Evolutionary conservation across 1,140 invertebrate species (phyloP), one percentile per base, ranked within the genome.

Genomic region (Drosophila kurseongensis): DNA sequence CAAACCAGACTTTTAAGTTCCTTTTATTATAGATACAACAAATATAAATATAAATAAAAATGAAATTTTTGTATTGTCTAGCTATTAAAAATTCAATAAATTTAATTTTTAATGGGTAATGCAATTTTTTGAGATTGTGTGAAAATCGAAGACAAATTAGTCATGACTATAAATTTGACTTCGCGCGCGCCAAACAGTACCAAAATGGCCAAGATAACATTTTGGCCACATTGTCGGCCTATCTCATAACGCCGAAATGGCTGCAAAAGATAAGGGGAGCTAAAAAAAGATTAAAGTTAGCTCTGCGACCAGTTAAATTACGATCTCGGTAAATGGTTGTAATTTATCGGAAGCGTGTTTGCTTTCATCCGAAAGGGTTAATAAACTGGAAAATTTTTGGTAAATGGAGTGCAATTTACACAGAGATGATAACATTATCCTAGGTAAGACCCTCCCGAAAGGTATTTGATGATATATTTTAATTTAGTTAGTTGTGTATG

Each of bases 121-220:
- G 47, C 13, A 54, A 66, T 36, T 35, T n/a, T 14, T 32, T 1
- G 0, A 57, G 9, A 8, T 9, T 23, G 1, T 36, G 41, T 29
- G 36, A 45, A 75, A 66, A 48, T 41, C 60, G 9, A n/a, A 42
- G 8, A 0, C 2, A 38, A 1, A 38, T 54, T 13, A 42, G 42
- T 62, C n/a, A 48, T 18, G 47, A 36, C 8, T 18, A 36, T 16
- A 42, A 16, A 55, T 42, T 10, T 6, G 32, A 0, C 12, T 23
- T 47, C 42, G 42, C 63, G 27, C 18, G 51, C 23, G 50, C 1
- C 41, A 38, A 0, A 8, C 9, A 12, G 4, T 67, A 35, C 23
- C n/a, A 48, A 56, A 69, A 48, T 18, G 2, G 36, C 4, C 35
- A 1, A 69, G 51, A 71, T 71, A 69, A 48, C 10, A 16, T 18